Conservation (phyloP, 2,113 vertebrate genomes). For the Haemorhous mexicanus region DNA sequence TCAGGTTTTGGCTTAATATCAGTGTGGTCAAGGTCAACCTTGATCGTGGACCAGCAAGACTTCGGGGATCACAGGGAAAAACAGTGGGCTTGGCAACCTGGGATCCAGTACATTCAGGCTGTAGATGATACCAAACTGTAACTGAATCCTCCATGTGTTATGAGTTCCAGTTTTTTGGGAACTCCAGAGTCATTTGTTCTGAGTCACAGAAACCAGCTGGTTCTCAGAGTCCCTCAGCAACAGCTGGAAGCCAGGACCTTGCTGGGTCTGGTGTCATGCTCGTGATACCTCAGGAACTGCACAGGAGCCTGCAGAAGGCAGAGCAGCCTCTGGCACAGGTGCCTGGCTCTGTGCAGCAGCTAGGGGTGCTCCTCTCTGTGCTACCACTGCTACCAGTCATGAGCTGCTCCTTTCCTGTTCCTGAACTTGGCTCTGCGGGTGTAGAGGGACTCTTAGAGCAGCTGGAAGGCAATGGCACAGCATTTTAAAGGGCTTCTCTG, state of each 20-base stretch:
- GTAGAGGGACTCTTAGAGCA: neutral
- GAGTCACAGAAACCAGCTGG: neutral
- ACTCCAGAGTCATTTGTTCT: neutral
- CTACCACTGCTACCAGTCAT: accelerated
- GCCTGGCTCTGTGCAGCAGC: neutral
- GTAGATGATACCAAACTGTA: neutral
- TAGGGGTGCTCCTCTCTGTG: accelerated
- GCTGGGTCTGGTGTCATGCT: accelerated
- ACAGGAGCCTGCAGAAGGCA: neutral
- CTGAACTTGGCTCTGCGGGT: neutral
- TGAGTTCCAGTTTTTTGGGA: neutral
- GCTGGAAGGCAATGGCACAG: neutral
- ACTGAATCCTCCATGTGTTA: neutral
- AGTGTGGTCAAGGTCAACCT: neutral
- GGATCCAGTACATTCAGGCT: accelerated
- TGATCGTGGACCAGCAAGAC: neutral
- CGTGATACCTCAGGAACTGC: accelerated
- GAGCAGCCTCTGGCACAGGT: accelerated
- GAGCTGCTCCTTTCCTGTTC: neutral
- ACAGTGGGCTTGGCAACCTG: neutral
- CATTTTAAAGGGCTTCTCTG: accelerated
- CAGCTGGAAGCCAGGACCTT: neutral
- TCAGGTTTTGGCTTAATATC: neutral
- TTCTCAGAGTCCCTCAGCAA: neutral
- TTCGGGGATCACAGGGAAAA: neutral